Percentiles rank a stretch among this genome's conserved stretches.
Conservation (phyloP, 2,888 invertebrate species). For the Periphyllus acericola region DNA sequence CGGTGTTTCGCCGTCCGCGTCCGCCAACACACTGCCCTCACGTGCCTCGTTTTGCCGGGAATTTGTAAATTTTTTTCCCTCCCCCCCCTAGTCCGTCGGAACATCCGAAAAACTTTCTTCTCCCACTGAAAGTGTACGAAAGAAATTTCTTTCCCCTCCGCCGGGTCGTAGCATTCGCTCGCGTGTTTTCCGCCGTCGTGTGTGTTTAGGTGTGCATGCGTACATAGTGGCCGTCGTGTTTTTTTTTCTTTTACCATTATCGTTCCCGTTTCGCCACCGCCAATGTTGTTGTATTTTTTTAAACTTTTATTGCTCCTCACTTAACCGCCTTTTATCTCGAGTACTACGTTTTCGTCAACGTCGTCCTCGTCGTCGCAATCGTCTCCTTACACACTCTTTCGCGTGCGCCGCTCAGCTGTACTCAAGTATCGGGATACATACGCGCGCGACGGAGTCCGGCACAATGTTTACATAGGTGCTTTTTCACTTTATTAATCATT, state of each 20-base stretch:
- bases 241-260: background rate
- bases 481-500: background rate
- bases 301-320: background rate
- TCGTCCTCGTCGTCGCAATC: background rate
- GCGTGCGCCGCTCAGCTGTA: background rate
- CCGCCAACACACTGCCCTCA: too few relatives aligned
- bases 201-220: too few relatives aligned
- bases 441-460: background rate
- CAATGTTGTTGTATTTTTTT: constrained; percentile 3
- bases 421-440: constrained; percentile 15
- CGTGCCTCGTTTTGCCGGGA: too few relatives aligned
- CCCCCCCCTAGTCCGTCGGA: too few relatives aligned
- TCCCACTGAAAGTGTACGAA: too few relatives aligned
- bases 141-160: too few relatives aligned
- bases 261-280: background rate
- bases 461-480: constrained; percentile 34
- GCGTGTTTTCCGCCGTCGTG: too few relatives aligned
- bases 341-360: constrained; percentile 13
- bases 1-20: background rate
- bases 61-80: too few relatives aligned
- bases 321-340: constrained; percentile 30
- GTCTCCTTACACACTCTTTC: background rate
- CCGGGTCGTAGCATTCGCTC: background rate
- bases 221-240: background rate
- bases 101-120: too few relatives aligned